Conservation (phyloP, 2,797 vertebrate species). For the Gorsachius magnificus region DNA sequence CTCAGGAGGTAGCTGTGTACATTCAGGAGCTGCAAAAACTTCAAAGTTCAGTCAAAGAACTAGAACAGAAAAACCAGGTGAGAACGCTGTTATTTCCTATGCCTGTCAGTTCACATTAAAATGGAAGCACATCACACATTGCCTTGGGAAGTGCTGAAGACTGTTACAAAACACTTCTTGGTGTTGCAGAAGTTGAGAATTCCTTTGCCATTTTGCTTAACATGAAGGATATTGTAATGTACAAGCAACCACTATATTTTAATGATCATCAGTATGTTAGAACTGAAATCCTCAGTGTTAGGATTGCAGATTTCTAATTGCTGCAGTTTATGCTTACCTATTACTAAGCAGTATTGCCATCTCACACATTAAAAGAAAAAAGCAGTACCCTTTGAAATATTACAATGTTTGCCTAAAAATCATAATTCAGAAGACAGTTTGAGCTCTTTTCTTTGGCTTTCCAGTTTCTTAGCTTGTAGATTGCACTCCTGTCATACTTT, state of each 20-base stretch:
- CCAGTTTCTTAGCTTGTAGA: background rate
- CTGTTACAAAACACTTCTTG: background rate
- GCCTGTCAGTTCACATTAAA: constrained; percentile 15
- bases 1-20: constrained; percentile 94
- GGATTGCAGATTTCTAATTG: background rate
- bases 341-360: background rate
- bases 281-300: background rate
- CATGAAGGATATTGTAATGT: background rate
- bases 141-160: background rate
- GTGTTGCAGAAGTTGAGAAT: background rate
- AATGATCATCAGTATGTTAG: background rate
- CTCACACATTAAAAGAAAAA: background rate
- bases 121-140: background rate
- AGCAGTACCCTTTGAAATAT: background rate
- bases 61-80: constrained; percentile 93
- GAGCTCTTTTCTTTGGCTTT: background rate
- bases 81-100: constrained; percentile 13
- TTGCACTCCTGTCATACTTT: background rate
- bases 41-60: constrained; percentile 84
- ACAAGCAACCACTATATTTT: background rate
- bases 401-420: background rate
- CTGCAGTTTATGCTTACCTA: background rate
- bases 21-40: constrained; percentile 91
- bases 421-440: background rate
- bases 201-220: background rate